Percentiles rank a stretch among this genome's conserved stretches.
These are phyloP conservation scores for Pachycephus smyrnensis DNA, from an alignment of 2,888 invertebrate species.

Conservation along the genomic window DNA sequence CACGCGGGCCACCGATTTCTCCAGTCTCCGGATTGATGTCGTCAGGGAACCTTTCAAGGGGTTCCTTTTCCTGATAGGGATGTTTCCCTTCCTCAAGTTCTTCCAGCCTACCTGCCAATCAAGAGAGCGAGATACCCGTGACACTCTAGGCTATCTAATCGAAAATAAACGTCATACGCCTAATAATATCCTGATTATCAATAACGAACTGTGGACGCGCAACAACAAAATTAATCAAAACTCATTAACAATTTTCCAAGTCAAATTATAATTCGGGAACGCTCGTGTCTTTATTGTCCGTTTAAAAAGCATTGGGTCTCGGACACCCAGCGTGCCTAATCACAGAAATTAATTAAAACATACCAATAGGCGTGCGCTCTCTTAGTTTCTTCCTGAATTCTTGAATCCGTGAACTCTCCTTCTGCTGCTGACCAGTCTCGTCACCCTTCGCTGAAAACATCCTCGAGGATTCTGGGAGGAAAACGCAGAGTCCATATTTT, in stretches of 20 bases:
- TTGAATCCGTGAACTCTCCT: slow-evolving; percentile 68
- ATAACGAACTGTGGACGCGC: not conserved
- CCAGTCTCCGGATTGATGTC: slow-evolving; percentile 93
- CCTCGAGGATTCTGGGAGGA: slow-evolving; percentile 30
- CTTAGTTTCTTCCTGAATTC: slow-evolving; percentile 83
- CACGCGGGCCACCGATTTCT: slow-evolving; percentile 93
- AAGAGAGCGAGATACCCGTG: not conserved
- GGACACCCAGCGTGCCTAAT: not conserved
- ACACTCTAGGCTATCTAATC: not conserved
- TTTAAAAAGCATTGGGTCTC: not conserved
- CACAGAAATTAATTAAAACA: slow-evolving; percentile 63
- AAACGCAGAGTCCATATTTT: not conserved
- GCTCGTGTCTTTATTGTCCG: not conserved
- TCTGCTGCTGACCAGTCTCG: slow-evolving; percentile 7
- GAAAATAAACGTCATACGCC: not conserved
- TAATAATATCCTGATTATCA: not conserved
- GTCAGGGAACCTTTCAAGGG: slow-evolving; percentile 86
- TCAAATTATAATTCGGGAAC: not conserved
- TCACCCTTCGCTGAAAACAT: slow-evolving; percentile 40
- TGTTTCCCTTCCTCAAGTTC: slow-evolving; percentile 77
- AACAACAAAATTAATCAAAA: not conserved
- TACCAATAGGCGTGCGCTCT: slow-evolving; percentile 71
- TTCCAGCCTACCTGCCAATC: slow-evolving; percentile 76
- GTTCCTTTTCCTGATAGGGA: slow-evolving; percentile 84
- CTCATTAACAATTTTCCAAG: not conserved